A percentile compares a stretch with the other conserved stretches of the same genome.
phyloP scores from a whole-genome alignment of 2,888 invertebrate genomes.

The Dicyrtomina minuta region DNA sequence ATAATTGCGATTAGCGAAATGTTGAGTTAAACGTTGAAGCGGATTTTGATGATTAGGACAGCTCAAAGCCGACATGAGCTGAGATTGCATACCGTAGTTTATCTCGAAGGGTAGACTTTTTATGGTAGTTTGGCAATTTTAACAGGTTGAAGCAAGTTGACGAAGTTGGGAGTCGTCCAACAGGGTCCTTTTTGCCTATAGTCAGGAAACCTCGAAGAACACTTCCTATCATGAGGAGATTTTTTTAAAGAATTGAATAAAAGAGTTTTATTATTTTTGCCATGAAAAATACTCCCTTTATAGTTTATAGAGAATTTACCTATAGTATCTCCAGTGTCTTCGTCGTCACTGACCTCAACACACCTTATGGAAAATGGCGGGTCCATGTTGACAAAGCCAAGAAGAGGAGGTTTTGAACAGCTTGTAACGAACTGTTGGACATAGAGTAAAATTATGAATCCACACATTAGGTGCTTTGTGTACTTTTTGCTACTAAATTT shows the following conservation, averaged over 20 bases:
- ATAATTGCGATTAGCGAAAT: background rate
- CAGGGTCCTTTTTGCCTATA: conserved; percentile 89
- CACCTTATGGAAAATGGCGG: conserved; percentile 98
- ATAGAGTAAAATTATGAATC: background rate
- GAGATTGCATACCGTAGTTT: conserved; percentile 96
- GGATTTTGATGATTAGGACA: conserved; percentile 71
- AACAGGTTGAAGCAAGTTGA: conserved; percentile 98
- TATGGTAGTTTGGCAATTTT: conserved; percentile 97
- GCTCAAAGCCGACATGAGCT: conserved; percentile 97
- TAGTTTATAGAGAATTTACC: conserved; percentile 61
- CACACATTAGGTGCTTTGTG: no score
- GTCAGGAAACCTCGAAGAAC: conserved; percentile 98
- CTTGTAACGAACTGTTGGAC: conserved; percentile 59
- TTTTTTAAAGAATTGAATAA: conserved; percentile 33
- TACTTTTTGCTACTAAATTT: background rate
- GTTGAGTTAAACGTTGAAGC: background rate
- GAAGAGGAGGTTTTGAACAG: conserved; percentile 93
- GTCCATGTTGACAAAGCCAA: conserved; percentile 94
- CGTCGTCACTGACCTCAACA: conserved; percentile 98
- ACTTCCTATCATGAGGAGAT: conserved; percentile 68
- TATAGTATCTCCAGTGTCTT: conserved; percentile 84
- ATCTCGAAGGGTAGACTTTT: conserved; percentile 88
- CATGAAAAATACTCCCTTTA: background rate
- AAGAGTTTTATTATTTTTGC: conserved; percentile 32
- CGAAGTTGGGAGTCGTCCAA: conserved; percentile 94